phyloP scores from a whole-genome alignment of 2,797 vertebrate species.

The Calcarius lapponicus region DNA sequence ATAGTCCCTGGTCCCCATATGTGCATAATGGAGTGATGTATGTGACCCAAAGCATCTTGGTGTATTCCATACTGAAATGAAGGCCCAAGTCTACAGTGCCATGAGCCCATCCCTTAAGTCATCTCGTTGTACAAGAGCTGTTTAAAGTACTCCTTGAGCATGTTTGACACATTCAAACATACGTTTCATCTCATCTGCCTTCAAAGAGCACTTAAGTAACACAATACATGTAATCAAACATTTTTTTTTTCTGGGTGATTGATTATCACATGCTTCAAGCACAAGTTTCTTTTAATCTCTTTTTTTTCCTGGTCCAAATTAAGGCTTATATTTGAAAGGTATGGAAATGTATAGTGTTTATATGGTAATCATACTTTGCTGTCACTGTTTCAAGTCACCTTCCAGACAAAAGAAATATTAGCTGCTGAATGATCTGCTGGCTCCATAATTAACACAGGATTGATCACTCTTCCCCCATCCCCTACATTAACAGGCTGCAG shows the following conservation, averaged over 20 bases:
- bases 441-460: constrained; percentile 10
- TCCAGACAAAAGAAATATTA: constrained; percentile 13
- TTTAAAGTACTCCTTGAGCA: constrained; percentile 1
- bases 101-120: neutral
- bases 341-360: neutral
- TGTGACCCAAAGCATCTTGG: neutral
- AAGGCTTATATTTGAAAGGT: neutral
- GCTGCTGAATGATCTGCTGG: neutral
- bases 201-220: constrained; percentile 36
- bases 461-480: neutral
- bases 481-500: neutral
- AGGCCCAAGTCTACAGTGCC: neutral
- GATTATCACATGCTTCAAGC: neutral
- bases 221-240: constrained; percentile 5
- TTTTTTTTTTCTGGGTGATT: constrained; percentile 24
- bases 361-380: neutral
- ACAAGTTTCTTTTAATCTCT: constrained; percentile 25
- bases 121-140: neutral
- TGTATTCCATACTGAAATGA: neutral
- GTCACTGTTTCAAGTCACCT: neutral
- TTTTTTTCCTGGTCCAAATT: neutral
- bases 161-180: constrained; percentile 20
- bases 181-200: neutral
- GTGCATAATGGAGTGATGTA: neutral
- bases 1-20: neutral